Conservation (phyloP, 2,797 vertebrate species). For the Cuniculus paca region DNA sequence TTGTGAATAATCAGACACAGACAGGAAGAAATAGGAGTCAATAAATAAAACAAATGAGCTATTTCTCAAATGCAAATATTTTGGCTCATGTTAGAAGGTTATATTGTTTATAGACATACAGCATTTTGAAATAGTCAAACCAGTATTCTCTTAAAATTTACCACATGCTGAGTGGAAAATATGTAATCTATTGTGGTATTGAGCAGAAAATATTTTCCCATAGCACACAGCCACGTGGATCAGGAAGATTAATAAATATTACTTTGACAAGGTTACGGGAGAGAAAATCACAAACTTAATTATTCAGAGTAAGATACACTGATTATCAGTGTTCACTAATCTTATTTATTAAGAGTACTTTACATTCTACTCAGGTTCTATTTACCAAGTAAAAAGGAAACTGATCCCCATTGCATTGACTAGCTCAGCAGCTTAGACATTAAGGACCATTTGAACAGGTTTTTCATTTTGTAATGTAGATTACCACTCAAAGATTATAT, state of each 20-base stretch:
- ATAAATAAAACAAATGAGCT: constrained; percentile 70
- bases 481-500: neutral
- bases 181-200: constrained; percentile 64
- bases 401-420: neutral
- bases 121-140: constrained; percentile 72
- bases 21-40: constrained; percentile 58
- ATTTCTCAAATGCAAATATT: constrained; percentile 77
- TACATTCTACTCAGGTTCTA: constrained; percentile 47
- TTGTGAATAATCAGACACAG: constrained; percentile 31
- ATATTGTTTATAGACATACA: constrained; percentile 70
- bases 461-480: constrained; percentile 29
- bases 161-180: constrained; percentile 70
- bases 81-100: constrained; percentile 71
- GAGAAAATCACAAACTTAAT: constrained; percentile 62
- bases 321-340: constrained; percentile 61
- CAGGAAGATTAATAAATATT: constrained; percentile 63
- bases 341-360: constrained; percentile 56
- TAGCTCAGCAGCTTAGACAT: neutral
- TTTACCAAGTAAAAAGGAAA: constrained; percentile 32
- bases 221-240: neutral
- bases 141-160: constrained; percentile 74
- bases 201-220: constrained; percentile 67
- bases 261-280: constrained; percentile 54
- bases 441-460: neutral
- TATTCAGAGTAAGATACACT: constrained; percentile 25